Percentiles rank a stretch among this genome's conserved stretches.
Conservation (phyloP, 2,113 vertebrate genomes). For the Cacatua alba region DNA sequence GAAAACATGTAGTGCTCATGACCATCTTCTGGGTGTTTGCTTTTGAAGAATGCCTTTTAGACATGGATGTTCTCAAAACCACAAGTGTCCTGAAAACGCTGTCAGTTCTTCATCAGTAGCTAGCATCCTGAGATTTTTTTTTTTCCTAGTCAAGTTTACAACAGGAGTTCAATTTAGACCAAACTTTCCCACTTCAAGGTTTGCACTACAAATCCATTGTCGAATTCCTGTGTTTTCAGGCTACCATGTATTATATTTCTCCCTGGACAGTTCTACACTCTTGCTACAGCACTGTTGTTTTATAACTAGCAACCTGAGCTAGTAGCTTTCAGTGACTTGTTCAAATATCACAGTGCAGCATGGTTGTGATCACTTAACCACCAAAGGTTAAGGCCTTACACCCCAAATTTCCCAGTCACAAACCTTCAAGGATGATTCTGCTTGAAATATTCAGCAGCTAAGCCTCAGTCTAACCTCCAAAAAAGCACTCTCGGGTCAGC, state of each 20-base stretch:
- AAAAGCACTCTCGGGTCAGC: neutral
- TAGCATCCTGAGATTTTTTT: neutral
- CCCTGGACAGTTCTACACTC: neutral
- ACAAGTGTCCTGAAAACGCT: neutral
- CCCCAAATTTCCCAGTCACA: neutral
- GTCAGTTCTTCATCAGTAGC: neutral
- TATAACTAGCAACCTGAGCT: neutral
- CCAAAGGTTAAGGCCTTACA: neutral
- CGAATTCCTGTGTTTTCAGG: neutral
- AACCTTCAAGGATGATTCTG: neutral
- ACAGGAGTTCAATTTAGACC: neutral
- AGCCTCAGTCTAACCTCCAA: neutral
- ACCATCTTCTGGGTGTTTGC: neutral
- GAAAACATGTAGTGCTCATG: neutral
- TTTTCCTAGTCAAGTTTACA: neutral
- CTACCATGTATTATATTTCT: neutral
- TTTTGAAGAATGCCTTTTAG: neutral
- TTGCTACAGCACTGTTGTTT: neutral
- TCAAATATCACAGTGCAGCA: neutral
- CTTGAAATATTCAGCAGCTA: neutral
- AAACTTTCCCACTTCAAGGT: neutral
- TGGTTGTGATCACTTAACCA: neutral
- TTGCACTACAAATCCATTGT: neutral
- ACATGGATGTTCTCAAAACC: neutral
- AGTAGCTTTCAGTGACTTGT: neutral